A percentile compares a stretch with the other conserved stretches of the same genome.
These are phyloP conservation scores for Menura novaehollandiae DNA, from an alignment of 2,113 vertebrate species.

Conservation along the genomic window DNA sequence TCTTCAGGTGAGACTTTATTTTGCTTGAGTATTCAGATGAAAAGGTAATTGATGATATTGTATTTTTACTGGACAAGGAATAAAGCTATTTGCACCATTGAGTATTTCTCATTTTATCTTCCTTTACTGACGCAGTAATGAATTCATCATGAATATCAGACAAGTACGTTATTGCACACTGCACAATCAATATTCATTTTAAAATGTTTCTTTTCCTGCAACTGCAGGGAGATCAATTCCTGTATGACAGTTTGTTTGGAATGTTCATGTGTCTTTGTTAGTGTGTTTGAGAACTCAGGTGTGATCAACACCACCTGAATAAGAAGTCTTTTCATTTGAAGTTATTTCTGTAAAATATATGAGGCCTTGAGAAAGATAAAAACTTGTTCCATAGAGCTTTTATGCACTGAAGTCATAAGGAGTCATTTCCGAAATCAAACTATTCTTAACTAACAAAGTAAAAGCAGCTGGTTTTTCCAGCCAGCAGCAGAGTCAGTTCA, in stretches of 20 bases:
- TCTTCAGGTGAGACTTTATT: not conserved
- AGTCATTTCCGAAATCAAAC: not conserved
- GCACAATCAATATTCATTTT: not conserved
- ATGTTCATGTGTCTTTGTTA: not conserved
- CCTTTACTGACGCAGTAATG: not conserved
- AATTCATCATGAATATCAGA: not conserved
- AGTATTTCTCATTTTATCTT: not conserved
- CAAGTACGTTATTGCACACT: not conserved
- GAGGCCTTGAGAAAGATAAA: not conserved
- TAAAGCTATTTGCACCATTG: not conserved
- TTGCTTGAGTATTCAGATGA: not conserved
- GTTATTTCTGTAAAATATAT: not conserved
- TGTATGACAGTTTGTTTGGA: not conserved
- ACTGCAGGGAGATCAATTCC: not conserved
- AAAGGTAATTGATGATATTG: not conserved
- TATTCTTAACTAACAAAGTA: not conserved
- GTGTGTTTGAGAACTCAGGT: not conserved
- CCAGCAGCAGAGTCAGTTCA: not conserved
- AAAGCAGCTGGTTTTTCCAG: not conserved
- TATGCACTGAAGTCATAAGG: not conserved
- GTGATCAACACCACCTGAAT: not conserved
- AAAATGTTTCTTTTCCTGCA: not conserved
- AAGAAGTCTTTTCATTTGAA: not conserved
- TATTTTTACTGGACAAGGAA: not conserved
- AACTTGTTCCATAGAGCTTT: not conserved